These are phyloP conservation scores for Coleophora deauratella DNA, from an alignment of 2,888 invertebrate species.

Conservation along the genomic window DNA sequence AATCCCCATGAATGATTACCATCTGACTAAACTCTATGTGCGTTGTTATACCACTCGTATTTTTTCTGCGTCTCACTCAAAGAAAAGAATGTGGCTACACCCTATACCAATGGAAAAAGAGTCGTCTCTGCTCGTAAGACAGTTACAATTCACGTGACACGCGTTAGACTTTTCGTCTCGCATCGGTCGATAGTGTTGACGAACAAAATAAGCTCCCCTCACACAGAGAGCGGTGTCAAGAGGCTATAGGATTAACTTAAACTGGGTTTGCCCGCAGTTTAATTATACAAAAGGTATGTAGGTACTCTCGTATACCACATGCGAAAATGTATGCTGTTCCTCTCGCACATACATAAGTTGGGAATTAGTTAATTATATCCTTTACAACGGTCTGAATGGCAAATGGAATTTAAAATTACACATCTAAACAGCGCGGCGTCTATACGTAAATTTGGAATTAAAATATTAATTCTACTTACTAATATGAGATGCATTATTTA, in stretches of 20 bases:
- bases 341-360: conserved; percentile 40
- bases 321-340: conserved; percentile 49
- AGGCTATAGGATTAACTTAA: conserved; percentile 73
- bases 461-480: not conserved
- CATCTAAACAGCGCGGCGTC: conserved; percentile 22
- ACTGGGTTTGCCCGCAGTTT: conserved; percentile 69
- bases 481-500: not conserved
- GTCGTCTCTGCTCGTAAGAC: conserved; percentile 38
- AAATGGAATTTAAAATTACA: conserved; percentile 59
- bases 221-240: conserved; percentile 67
- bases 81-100: conserved; percentile 30
- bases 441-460: conserved; percentile 25
- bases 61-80: conserved; percentile 43
- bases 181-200: conserved; percentile 69
- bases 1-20: conserved; percentile 56
- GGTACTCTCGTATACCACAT: conserved; percentile 46
- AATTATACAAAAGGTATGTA: conserved; percentile 70
- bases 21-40: conserved; percentile 51
- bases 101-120: conserved; percentile 40
- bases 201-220: conserved; percentile 69
- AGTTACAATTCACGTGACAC: conserved; percentile 50
- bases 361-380: conserved; percentile 63
- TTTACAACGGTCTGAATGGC: conserved; percentile 44
- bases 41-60: conserved; percentile 32
- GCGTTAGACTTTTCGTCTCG: conserved; percentile 50